Percentiles rank a stretch among this genome's conserved stretches.
Conservation (phyloP, 2,888 invertebrate genomes). For the Phyllotreta cruciferae region DNA sequence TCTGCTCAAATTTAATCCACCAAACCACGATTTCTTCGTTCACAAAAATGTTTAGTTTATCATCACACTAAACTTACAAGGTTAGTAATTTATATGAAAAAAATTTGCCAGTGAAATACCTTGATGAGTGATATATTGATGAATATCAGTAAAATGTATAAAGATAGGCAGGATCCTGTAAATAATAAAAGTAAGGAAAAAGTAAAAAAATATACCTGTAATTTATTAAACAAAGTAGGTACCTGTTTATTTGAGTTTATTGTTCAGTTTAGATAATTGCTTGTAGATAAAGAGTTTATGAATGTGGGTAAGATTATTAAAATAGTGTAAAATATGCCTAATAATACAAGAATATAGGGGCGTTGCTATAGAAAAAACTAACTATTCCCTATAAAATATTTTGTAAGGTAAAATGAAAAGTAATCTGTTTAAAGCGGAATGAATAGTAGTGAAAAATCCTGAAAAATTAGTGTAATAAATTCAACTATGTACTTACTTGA, state of each 20-base stretch:
- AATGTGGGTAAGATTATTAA: slow-evolving; percentile 19
- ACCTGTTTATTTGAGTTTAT: too few species aligned
- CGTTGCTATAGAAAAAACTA: too few species aligned
- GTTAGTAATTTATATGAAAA: slow-evolving; percentile 17
- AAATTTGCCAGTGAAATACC: slow-evolving; percentile 29
- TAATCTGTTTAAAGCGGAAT: too few species aligned
- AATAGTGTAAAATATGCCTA: slow-evolving; percentile 1
- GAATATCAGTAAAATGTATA: slow-evolving; percentile 52
- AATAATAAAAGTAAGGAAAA: slow-evolving; percentile 41
- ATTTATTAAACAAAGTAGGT: too few species aligned
- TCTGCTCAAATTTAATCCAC: too few species aligned
- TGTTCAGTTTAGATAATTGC: too few species aligned
- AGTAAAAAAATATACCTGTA: slow-evolving; percentile 22
- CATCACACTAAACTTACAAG: not conserved
- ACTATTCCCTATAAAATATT: too few species aligned
- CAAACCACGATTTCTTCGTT: too few species aligned
- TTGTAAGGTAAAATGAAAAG: slow-evolving; percentile 4
- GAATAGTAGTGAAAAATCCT: slow-evolving; percentile 37
- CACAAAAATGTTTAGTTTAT: too few species aligned
- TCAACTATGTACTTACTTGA: slow-evolving; percentile 63
- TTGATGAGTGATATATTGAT: slow-evolving; percentile 29
- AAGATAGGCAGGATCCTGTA: slow-evolving; percentile 51
- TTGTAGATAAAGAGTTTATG: too few species aligned
- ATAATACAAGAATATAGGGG: too few species aligned
- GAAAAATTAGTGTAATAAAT: slow-evolving; percentile 37